Evolutionary conservation across 1,140 invertebrate species (phyloP).

Genomic region (Cylas formicarius): DNA sequence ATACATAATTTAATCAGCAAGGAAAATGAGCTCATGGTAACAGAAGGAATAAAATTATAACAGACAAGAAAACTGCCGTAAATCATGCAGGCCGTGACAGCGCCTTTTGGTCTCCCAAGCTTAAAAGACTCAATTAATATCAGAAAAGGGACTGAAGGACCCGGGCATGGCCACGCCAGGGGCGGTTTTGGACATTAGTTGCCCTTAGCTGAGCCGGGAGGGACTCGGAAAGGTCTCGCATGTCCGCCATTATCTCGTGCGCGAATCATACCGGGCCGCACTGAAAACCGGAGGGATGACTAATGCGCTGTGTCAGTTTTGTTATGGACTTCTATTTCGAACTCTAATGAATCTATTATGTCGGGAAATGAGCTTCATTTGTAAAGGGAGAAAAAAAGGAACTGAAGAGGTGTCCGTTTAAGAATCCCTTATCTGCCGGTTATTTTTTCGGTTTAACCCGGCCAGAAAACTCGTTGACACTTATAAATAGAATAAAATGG

Average conservation of each 20-base stretch:
- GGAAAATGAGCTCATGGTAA: no score
- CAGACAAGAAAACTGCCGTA: conserved; percentile 19
- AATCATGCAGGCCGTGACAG: conserved; percentile 22
- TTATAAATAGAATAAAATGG: no score
- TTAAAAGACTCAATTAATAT: conserved; percentile 40
- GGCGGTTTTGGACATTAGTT: conserved; percentile 34
- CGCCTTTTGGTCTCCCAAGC: conserved; percentile 19
- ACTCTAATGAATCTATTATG: conserved; percentile 39
- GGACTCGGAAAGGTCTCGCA: conserved; percentile 6
- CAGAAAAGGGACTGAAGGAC: conserved; percentile 19
- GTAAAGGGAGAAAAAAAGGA: background rate
- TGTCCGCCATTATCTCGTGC: conserved; percentile 25
- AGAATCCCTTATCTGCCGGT: no score
- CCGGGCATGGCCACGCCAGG: conserved; percentile 30
- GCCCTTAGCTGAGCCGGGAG: conserved; percentile 16
- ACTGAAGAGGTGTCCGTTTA: no score
- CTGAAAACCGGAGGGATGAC: conserved; percentile 33
- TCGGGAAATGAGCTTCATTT: conserved; percentile 13
- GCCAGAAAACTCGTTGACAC: no score
- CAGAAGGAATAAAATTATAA: conserved; percentile 22
- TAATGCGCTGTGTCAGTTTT: conserved; percentile 35
- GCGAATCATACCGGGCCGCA: conserved; percentile 31
- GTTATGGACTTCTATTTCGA: conserved; percentile 31
- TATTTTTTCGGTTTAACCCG: no score
- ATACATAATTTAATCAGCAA: no score